Evolutionary conservation across 2,113 vertebrate species (phyloP), one percentile per base, ranked within the genome.

Genomic region (Sinocyclocheilus anshuiensis): DNA sequence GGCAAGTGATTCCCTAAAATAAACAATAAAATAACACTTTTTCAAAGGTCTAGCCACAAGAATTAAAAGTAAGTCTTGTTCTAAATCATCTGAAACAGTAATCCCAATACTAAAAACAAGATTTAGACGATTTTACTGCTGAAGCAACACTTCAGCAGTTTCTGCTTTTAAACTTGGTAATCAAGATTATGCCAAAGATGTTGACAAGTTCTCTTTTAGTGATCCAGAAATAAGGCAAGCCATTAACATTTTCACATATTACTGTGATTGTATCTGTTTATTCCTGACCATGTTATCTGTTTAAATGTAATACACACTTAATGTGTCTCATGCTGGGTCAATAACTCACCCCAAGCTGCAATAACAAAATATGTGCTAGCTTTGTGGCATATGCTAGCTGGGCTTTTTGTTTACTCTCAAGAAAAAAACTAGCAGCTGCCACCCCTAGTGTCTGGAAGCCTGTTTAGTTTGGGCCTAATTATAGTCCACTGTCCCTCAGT

Each of bases 371-470:
- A 33, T 71, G 45, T 18, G 71, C 29, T 84, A 24, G 39, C 61
- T 61, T 72, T 81, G 91, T 67, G 88, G 74, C 24, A 4, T 85
- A 82, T 84, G 87, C 67, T 85, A 78, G 77, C 69, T 18, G 36
- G 71, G 77, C 78, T 55, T 80, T 92, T 90, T 93, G 90, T 90
- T 92, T 88, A 90, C 86, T 87, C 69, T 91, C 79, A 79, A 91
- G 83, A 84, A 84, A 87, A 86, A 87, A 86, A 88, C 29, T 63
- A 29, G 8, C 89, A 92, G 90, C 91, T 92, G 89, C 87, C 89
- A 85, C 87, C 91, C 88, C 87, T 83, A 82, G 81, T 88, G 78
- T 87, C 50, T 86, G 48, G 72, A 88, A 83, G 77, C 87, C 82
- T 85, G 82, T 89, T 84, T 88, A 71, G 77, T 81, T 89, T 89